A percentile compares a stretch with the other conserved stretches of the same genome.
These are phyloP conservation scores for Rallus crepitans DNA, from an alignment of 2,797 vertebrate genomes.

Conservation along the genomic window DNA sequence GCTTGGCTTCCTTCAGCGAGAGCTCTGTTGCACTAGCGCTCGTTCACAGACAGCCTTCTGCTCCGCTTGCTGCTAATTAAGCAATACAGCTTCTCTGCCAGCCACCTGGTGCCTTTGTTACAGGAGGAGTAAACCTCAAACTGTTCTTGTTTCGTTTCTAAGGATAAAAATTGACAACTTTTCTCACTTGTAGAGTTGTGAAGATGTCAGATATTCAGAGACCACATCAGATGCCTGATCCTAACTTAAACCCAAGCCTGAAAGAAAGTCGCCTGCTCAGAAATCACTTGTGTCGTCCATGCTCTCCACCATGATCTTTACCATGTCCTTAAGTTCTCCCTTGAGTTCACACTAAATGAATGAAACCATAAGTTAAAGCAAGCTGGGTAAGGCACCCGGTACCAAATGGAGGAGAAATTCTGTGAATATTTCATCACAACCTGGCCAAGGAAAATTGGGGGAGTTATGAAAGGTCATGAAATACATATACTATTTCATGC, in stretches of 20 bases:
- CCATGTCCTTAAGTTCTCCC: background rate
- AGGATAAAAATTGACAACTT: background rate
- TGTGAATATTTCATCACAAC: background rate
- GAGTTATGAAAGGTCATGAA: background rate
- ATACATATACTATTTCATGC: fast-evolving
- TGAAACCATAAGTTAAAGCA: background rate
- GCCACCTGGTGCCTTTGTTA: conserved; percentile 53
- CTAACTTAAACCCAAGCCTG: background rate
- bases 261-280: background rate
- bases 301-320: fast-evolving
- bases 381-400: background rate
- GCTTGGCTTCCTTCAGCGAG: conserved; percentile 33
- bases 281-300: background rate
- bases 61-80: conserved; percentile 48
- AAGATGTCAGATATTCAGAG: conserved; percentile 21
- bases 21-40: background rate
- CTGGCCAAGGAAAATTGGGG: background rate
- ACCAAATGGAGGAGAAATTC: background rate
- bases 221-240: background rate
- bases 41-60: conserved; percentile 58
- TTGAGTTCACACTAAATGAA: background rate
- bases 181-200: background rate
- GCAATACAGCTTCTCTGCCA: conserved; percentile 19
- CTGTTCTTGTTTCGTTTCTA: background rate
- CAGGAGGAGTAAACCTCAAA: conserved; percentile 9